Evolutionary conservation across 2,888 invertebrate genomes (phyloP), one percentile per base, ranked within the genome.

Genomic region (Eristalinus sepulchralis): DNA sequence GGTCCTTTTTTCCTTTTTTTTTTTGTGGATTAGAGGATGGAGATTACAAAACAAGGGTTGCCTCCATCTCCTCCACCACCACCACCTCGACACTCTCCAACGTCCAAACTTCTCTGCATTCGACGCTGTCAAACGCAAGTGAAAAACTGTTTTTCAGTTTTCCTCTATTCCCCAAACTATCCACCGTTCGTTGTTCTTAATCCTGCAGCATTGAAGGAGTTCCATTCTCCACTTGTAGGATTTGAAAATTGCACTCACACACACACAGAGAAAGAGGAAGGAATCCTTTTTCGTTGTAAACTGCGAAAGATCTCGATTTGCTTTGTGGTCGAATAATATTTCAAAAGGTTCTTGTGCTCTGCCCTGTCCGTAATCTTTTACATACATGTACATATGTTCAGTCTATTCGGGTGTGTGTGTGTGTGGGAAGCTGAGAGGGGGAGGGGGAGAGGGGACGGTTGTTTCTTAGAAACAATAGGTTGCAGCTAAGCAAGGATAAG

Each of bases 121-220:
- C 70, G 70, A 60, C 59, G 59, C 70, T 70, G 70, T 60, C 70
- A 70, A 39, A 70, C 39, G 59, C 59, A 70, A 70, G 70, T 70
- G 70, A 60, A 60, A 70, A 70, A 70, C 36, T 63, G 17, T 70
- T 59, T 55, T 22, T 22, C 20, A 22, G 22, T 68, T 36, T 57
- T 55, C 22, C 55, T 34, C 11, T 47, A 13, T n/a, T 33, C 20
- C 33, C 11, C 10, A 27, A 27, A 27, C 22, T 11, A 0, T 57
- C 11, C 20, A 3, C 5, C 53, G 1, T 53, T 2, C 53, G 27
- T 27, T 11, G 11, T 20, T 57, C 53, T 57, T 57, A 24, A 57
- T 55, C 34, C 22, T 57, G 39, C 47, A 57, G 39, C 47, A 57
- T 22, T 57, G 34, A 34, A 22, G 39, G 22, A 22, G 4, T n/a